Percentiles rank a stretch among this genome's conserved stretches.
phyloP scores from a whole-genome alignment of 2,113 vertebrate genomes.

The Mionectes macconnelli region DNA sequence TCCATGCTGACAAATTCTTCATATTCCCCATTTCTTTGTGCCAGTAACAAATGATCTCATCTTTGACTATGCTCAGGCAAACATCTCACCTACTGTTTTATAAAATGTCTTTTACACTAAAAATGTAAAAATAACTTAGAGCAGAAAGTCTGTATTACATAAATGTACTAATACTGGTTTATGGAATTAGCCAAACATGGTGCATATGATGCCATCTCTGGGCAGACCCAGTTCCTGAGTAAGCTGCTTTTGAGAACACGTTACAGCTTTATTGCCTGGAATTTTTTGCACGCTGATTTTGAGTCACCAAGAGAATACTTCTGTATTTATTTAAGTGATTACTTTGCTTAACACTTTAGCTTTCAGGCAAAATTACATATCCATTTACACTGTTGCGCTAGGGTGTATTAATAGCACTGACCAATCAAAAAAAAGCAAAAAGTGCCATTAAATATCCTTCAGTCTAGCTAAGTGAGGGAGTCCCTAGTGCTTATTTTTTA shows the following conservation, averaged over 20 bases:
- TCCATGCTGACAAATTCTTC: slow-evolving; percentile 22
- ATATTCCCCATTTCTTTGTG: slow-evolving; percentile 42
- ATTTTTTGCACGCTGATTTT: neutral
- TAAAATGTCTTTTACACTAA: neutral
- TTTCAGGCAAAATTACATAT: neutral
- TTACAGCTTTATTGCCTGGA: neutral
- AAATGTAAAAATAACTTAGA: neutral
- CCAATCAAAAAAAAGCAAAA: neutral
- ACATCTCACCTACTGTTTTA: slow-evolving; percentile 26
- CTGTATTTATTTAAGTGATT: neutral
- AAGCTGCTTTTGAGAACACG: neutral
- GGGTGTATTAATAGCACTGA: neutral
- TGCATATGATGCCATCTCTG: slow-evolving; percentile 5
- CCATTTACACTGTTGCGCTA: neutral
- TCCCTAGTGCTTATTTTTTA: neutral
- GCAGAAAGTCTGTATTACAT: neutral
- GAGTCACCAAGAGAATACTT: neutral
- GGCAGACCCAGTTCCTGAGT: neutral
- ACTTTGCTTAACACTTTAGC: neutral
- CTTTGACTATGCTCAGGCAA: neutral
- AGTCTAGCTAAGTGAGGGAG: neutral
- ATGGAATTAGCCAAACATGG: neutral
- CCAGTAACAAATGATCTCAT: slow-evolving; percentile 54
- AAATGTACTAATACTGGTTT: neutral
- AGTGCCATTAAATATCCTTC: neutral